phyloP scores from a whole-genome alignment of 2,113 vertebrate genomes.

The Cepphus grylle region DNA sequence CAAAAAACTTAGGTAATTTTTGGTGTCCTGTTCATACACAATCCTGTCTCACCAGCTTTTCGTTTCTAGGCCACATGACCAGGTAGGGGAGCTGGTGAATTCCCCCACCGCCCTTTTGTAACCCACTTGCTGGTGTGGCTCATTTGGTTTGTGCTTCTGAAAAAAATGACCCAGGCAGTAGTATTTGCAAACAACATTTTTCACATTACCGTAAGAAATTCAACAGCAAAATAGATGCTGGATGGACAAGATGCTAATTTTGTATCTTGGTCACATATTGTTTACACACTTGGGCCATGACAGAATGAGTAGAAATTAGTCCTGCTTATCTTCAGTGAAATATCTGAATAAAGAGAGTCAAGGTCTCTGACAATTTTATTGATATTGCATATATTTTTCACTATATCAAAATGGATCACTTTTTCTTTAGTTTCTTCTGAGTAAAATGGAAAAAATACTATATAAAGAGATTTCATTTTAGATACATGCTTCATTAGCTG shows the following conservation, averaged over 20 bases:
- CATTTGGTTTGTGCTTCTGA: not conserved
- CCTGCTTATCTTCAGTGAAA: not conserved
- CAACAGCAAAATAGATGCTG: not conserved
- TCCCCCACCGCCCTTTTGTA: not conserved
- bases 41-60: not conserved
- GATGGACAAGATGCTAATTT: not conserved
- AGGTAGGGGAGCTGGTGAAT: not conserved
- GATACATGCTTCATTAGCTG: accelerated
- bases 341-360: not conserved
- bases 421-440: not conserved
- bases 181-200: not conserved
- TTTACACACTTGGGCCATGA: not conserved
- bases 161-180: not conserved
- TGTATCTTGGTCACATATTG: not conserved
- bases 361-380: not conserved
- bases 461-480: not conserved
- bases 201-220: not conserved
- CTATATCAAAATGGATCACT: not conserved
- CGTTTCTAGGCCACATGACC: not conserved
- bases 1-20: not conserved
- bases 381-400: not conserved
- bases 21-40: not conserved
- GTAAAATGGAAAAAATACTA: not conserved
- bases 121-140: not conserved
- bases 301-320: not conserved